phyloP scores from a whole-genome alignment of 1,140 invertebrate genomes.

The Samia ricini region DNA sequence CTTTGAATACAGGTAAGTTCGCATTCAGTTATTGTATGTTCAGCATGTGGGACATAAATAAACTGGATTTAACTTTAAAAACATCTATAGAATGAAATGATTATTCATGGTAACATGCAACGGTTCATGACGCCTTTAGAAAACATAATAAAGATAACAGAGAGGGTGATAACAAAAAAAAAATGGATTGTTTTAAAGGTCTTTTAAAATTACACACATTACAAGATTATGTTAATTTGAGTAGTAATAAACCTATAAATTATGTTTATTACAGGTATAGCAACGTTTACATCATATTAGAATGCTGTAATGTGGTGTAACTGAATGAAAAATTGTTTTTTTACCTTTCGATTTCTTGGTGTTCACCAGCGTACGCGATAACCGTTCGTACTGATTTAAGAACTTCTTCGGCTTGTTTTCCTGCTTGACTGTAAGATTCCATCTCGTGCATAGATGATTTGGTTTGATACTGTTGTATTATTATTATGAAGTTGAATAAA shows the following conservation, averaged over 20 bases:
- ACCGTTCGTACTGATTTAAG: constrained; percentile 87
- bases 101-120: neutral
- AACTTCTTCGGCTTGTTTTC: constrained; percentile 89
- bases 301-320: neutral
- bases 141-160: neutral
- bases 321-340: neutral
- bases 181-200: neutral
- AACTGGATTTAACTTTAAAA: too few relatives aligned
- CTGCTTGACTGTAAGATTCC: constrained; percentile 87
- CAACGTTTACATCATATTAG: neutral
- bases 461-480: constrained; percentile 76
- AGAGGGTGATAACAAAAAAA: neutral
- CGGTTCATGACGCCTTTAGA: neutral
- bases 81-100: neutral
- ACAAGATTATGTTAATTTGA: neutral
- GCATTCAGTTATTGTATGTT: too few relatives aligned
- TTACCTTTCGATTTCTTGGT: constrained; percentile 85
- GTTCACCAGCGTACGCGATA: constrained; percentile 88
- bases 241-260: neutral
- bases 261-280: neutral
- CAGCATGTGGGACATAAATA: too few relatives aligned
- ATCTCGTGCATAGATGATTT: constrained; percentile 83
- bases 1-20: too few relatives aligned
- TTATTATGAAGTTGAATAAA: neutral
- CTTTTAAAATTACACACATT: neutral